phyloP scores from a whole-genome alignment of 2,888 invertebrate species.

The Scotopteryx bipunctaria region DNA sequence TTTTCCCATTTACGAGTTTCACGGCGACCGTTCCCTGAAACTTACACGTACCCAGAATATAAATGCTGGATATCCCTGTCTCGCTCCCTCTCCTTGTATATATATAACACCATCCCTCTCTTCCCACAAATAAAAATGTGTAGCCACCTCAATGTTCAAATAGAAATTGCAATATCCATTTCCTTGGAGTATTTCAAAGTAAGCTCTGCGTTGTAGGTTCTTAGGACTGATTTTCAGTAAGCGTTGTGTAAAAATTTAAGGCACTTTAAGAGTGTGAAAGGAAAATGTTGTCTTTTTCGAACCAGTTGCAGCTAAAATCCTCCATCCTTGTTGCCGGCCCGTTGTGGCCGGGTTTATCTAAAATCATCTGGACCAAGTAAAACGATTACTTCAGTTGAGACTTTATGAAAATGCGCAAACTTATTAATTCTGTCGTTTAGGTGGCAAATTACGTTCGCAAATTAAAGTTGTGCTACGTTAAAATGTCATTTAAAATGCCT shows the following conservation, averaged over 20 bases:
- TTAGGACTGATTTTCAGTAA: conserved; percentile 48
- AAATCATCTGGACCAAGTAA: conserved; percentile 80
- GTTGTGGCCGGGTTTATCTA: conserved; percentile 71
- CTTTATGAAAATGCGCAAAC: conserved; percentile 75
- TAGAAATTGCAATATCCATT: conserved; percentile 76
- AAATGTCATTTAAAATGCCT: conserved; percentile 3
- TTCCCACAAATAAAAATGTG: conserved; percentile 80
- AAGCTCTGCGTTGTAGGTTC: conserved; percentile 42
- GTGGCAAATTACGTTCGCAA: conserved; percentile 51
- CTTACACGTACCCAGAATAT: conserved; percentile 83
- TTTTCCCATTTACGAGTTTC: conserved; percentile 84
- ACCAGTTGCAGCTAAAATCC: conserved; percentile 79
- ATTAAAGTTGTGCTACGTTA: conserved; percentile 29
- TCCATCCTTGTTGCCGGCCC: conserved; percentile 72
- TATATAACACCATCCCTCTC: conserved; percentile 58
- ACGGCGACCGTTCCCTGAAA: conserved; percentile 84
- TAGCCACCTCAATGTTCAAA: conserved; percentile 76
- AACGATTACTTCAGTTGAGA: conserved; percentile 70
- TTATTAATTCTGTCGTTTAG: conserved; percentile 67
- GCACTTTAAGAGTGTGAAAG: conserved; percentile 49
- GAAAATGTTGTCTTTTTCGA: conserved; percentile 82
- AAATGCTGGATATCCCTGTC: conserved; percentile 71
- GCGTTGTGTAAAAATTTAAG: conserved; percentile 43
- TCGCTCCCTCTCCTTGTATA: conserved; percentile 48
- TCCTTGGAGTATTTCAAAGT: conserved; percentile 48